Conservation (phyloP, 2,113 vertebrate species). For the Plecotus auritus region DNA sequence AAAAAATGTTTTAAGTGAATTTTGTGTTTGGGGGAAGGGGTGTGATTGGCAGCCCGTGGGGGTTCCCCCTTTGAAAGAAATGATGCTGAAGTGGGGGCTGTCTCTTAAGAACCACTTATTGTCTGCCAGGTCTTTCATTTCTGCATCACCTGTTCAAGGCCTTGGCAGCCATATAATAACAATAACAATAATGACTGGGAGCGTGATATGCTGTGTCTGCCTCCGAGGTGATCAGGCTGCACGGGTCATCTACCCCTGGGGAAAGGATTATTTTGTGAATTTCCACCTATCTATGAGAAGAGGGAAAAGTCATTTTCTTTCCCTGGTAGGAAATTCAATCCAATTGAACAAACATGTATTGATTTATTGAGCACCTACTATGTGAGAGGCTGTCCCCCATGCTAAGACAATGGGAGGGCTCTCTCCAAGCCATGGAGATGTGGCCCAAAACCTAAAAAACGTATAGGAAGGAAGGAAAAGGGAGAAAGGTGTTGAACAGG, state of each 20-base stretch:
- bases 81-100: not conserved
- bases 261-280: not conserved
- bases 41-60: constrained; percentile 55
- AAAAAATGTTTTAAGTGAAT: constrained; percentile 62
- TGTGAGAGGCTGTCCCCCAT: not conserved
- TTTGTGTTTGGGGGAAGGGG: not conserved
- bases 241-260: not conserved
- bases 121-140: constrained; percentile 31
- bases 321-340: constrained; percentile 11
- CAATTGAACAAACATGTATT: constrained; percentile 14
- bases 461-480: not conserved
- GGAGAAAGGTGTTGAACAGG: not conserved
- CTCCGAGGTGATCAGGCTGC: not conserved
- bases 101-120: not conserved
- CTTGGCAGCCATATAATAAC: not conserved
- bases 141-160: not conserved
- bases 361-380: constrained; percentile 59
- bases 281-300: not conserved
- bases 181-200: not conserved
- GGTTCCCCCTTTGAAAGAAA: not conserved
- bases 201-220: not conserved
- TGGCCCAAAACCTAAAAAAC: not conserved
- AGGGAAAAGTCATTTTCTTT: constrained; percentile 24
- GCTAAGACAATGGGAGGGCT: not conserved
- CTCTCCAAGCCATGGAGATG: not conserved